These are phyloP conservation scores for Chrysopilus asiliformis DNA, from an alignment of 2,888 invertebrate species.

Conservation along the genomic window DNA sequence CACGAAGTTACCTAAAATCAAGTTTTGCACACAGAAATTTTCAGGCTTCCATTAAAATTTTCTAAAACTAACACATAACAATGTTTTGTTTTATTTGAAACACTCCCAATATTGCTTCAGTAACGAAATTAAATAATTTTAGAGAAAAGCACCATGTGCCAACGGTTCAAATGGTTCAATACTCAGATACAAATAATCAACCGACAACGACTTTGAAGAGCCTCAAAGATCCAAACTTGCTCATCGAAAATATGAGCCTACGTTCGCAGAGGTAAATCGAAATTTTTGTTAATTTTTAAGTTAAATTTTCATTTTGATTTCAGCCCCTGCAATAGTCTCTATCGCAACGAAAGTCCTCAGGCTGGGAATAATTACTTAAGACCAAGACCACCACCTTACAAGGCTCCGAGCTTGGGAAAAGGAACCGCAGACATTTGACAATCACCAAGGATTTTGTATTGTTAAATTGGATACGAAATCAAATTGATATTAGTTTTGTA, in stretches of 20 bases:
- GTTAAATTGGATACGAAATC: too few relatives aligned
- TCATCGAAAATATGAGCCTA: slow-evolving; percentile 32
- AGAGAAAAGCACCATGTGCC: slow-evolving; percentile 22
- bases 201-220: slow-evolving; percentile 47
- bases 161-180: slow-evolving; percentile 49
- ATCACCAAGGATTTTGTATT: slow-evolving; percentile 34
- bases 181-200: slow-evolving; percentile 41
- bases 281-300: background rate
- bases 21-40: too few relatives aligned
- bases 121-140: too few relatives aligned
- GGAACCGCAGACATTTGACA: slow-evolving; percentile 35
- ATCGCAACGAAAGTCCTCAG: slow-evolving; percentile 40
- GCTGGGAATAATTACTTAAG: slow-evolving; percentile 31
- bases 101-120: too few relatives aligned
- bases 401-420: slow-evolving; percentile 25
- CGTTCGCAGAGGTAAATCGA: slow-evolving; percentile 30
- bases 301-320: slow-evolving; percentile 14
- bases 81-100: too few relatives aligned
- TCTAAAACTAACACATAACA: too few relatives aligned
- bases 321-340: slow-evolving; percentile 45
- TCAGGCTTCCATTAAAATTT: too few relatives aligned
- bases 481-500: too few relatives aligned
- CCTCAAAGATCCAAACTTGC: slow-evolving; percentile 39
- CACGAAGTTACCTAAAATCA: too few relatives aligned
- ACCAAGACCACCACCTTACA: slow-evolving; percentile 35